Conservation (phyloP, 2,888 invertebrate species). For the Mantis religiosa region DNA sequence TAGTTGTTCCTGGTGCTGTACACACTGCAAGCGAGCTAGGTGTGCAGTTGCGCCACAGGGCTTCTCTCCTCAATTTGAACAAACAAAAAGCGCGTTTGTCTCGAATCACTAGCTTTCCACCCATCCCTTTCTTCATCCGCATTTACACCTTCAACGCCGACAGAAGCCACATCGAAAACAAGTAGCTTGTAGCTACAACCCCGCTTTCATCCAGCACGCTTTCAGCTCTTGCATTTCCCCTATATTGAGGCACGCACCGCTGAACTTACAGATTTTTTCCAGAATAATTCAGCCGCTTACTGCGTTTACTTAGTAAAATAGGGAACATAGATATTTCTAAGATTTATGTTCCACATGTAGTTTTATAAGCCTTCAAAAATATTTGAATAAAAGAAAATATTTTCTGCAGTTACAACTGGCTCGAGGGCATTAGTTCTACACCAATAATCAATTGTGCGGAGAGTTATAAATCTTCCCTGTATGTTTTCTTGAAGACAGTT, state of each 20-base stretch:
- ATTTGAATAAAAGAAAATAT: neutral
- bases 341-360: neutral
- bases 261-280: neutral
- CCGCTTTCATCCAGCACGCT: neutral
- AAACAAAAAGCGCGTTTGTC: neutral
- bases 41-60: neutral
- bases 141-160: neutral
- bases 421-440: neutral
- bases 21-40: neutral
- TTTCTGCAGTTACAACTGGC: neutral
- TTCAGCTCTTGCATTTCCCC: neutral
- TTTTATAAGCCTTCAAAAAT: neutral
- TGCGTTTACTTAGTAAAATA: neutral
- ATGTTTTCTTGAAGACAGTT: neutral
- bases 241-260: too few species aligned
- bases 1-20: slow-evolving; percentile 22
- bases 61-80: slow-evolving; percentile 9
- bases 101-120: neutral
- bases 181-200: neutral
- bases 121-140: neutral
- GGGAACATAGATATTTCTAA: neutral
- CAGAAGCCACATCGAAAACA: neutral
- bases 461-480: neutral
- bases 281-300: neutral
- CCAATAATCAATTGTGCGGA: neutral